Evolutionary conservation across 2,113 vertebrate genomes (phyloP), one percentile per base, ranked within the genome.

Genomic region (Phyllopteryx taeniolatus): DNA sequence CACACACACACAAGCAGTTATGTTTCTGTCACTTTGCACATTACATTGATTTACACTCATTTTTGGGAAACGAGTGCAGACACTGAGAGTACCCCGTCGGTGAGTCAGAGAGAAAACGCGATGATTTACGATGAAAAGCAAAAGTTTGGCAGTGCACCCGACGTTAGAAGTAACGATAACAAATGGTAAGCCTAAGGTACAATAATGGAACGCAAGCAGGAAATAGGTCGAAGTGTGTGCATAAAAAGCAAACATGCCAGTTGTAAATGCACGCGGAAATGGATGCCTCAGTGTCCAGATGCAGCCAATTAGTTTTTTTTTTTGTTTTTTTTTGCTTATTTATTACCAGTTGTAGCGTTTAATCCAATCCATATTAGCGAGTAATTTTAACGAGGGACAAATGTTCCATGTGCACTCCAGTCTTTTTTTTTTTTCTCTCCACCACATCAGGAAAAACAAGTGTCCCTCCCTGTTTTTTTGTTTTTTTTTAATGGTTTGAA

Each of bases 311-410:
- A 72, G 54, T 59, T 11, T 22, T 12, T 39, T 59, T 11, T 22
- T 12, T 39, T 39, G 3, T 39, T 14, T 47, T n/a, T 62, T 49
- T 82, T 46, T 47, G 44, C 20, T 72, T 63, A 62, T 82, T 78
- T 80, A 79, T 35, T 22, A 6, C 10, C 46, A 42, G 39, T 47
- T 59, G 67, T 2, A 22, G 64, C 64, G 57, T 44, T 79, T 64
- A 75, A 77, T 9, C 12, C 65, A 64, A 75, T 72, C 57, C 71
- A 31, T 53, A 14, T 78, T 78, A 75, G 62, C 39, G 67, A 31
- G 67, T 7, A 11, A 60, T 39, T 75, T 72, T 72, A 72, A 75
- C 44, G 61, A 43, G 39, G 56, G 53, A 60, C 35, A 65, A 60
- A 67, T 53, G 33, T 69, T 22, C 33, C 22, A 39, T 65, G 72